Percentiles rank a stretch among this genome's conserved stretches.
Conservation (phyloP, 2,113 vertebrate species). For the Lanius collurio region DNA sequence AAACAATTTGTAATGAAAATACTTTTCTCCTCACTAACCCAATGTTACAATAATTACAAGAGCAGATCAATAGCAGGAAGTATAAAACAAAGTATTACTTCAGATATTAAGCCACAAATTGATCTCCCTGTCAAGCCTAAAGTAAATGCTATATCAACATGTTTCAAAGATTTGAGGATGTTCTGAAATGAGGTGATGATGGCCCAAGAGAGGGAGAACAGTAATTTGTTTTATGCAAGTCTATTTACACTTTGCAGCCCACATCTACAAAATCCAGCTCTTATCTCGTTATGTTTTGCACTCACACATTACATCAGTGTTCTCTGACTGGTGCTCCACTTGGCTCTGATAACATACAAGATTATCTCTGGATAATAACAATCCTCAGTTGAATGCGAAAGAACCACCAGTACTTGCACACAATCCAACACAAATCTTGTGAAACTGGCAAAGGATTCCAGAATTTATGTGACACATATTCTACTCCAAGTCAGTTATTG, state of each 20-base stretch:
- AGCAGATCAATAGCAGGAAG: constrained; percentile 20
- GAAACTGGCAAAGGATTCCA: background rate
- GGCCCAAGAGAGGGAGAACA: background rate
- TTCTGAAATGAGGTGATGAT: background rate
- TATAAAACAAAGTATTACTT: background rate
- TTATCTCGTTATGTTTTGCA: background rate
- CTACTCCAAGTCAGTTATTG: background rate
- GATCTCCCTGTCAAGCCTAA: constrained; percentile 24
- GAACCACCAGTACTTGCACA: background rate
- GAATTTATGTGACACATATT: background rate
- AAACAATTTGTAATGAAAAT: constrained; percentile 4
- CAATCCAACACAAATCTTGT: background rate
- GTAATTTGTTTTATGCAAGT: background rate
- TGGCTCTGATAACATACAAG: background rate
- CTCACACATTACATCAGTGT: background rate
- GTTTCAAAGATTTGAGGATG: background rate
- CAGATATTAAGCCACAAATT: constrained; percentile 46
- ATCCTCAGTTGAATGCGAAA: background rate
- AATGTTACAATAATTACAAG: constrained; percentile 7
- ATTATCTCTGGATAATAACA: background rate
- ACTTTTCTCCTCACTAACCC: background rate
- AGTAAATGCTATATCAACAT: constrained; percentile 16
- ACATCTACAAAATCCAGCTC: background rate
- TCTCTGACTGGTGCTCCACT: background rate
- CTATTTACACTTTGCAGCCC: background rate